phyloP scores from a whole-genome alignment of 2,888 invertebrate species.

The Chymomyza fuscimana region DNA sequence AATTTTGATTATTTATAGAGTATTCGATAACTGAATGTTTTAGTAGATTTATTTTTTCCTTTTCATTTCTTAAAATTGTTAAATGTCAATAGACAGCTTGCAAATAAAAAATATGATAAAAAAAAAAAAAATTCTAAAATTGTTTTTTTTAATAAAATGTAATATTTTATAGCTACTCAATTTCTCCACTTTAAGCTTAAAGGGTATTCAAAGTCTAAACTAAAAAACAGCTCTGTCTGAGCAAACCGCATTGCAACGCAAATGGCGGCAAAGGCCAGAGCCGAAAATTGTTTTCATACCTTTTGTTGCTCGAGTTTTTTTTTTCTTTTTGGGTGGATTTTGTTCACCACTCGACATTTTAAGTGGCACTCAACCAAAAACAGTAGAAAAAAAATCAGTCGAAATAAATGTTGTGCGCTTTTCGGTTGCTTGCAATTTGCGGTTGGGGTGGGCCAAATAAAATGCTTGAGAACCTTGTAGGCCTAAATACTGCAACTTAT shows the following conservation, averaged over 20 bases:
- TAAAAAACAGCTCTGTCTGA: conserved; percentile 2
- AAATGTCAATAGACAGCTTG: too few species aligned
- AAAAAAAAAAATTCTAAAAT: too few species aligned
- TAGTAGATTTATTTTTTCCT: too few species aligned
- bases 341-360: conserved; percentile 48
- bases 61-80: too few species aligned
- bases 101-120: too few species aligned
- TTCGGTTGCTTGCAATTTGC: background rate
- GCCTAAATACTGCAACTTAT: conserved; percentile 46
- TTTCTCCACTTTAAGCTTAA: background rate
- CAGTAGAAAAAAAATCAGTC: background rate
- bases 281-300: background rate
- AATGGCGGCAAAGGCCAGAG: background rate
- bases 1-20: too few species aligned
- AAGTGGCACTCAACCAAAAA: conserved; percentile 55
- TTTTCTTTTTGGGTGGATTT: conserved; percentile 37
- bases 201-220: background rate
- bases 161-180: too few species aligned
- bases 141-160: too few species aligned
- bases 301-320: conserved; percentile 1
- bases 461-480: background rate
- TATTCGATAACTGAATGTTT: too few species aligned
- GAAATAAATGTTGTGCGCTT: background rate
- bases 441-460: background rate
- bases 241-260: conserved; percentile 53